These are phyloP conservation scores for Euzophera pinguis DNA, from an alignment of 2,888 invertebrate species.

Conservation along the genomic window DNA sequence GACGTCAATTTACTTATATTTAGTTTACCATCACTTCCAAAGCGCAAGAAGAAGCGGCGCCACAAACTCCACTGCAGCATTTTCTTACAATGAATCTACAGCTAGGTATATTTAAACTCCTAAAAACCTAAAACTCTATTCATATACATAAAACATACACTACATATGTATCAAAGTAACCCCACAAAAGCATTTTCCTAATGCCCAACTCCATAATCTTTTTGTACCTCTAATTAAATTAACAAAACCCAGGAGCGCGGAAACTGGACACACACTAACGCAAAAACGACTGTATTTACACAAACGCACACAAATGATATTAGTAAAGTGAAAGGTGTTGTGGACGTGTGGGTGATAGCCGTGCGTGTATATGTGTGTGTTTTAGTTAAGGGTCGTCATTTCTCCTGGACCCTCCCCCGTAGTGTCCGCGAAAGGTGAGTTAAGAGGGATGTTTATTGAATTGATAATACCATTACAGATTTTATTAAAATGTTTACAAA, in stretches of 20 bases:
- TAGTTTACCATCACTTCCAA: too few relatives aligned
- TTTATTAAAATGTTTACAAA: background rate
- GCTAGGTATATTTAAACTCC: background rate
- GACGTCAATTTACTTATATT: too few relatives aligned
- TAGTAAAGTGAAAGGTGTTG: conserved; percentile 38
- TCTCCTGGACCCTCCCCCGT: conserved; percentile 80
- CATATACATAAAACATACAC: background rate
- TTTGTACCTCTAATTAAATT: conserved; percentile 80
- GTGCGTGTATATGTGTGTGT: conserved; percentile 71
- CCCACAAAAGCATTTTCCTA: conserved; percentile 69
- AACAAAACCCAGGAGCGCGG: conserved; percentile 76
- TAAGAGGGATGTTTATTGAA: conserved; percentile 58
- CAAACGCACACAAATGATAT: conserved; percentile 35
- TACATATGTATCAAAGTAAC: conserved; percentile 35
- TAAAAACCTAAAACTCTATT: background rate
- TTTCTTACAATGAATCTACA: too few relatives aligned
- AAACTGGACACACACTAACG: conserved; percentile 73
- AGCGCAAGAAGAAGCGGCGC: too few relatives aligned
- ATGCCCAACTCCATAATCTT: conserved; percentile 77
- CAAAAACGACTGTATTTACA: conserved; percentile 34
- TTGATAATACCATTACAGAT: conserved; percentile 22
- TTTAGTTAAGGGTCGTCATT: conserved; percentile 81
- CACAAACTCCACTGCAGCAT: too few relatives aligned
- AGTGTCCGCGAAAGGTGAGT: conserved; percentile 80
- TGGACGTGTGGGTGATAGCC: conserved; percentile 52